Conservation (phyloP, 1,140 invertebrate genomes). For the Magallana gigas region DNA sequence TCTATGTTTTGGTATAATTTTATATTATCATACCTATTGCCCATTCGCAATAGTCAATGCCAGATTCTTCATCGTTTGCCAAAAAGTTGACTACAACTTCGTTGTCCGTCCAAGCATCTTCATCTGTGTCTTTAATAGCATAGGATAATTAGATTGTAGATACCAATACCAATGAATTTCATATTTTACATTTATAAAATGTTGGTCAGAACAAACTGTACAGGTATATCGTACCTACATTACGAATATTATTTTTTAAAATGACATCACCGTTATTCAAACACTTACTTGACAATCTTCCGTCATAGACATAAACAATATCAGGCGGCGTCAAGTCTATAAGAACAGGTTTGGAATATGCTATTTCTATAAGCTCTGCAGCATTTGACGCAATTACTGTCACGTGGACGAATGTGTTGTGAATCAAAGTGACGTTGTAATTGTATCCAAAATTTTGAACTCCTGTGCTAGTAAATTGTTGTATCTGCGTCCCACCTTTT, state of each 20-base stretch:
- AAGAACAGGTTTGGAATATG: conserved; percentile 47
- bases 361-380: conserved; percentile 54
- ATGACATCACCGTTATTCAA: no score
- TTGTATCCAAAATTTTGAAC: conserved; percentile 48
- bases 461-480: conserved; percentile 58
- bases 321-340: conserved; percentile 62
- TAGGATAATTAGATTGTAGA: no score
- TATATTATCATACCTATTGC: conserved; percentile 49
- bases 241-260: no score
- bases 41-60: conserved; percentile 60
- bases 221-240: no score
- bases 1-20: background rate
- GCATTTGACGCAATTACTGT: conserved; percentile 63
- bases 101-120: conserved; percentile 47
- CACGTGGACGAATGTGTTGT: conserved; percentile 54
- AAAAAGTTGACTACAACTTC: conserved; percentile 54
- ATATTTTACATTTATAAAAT: no score
- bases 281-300: conserved; percentile 37
- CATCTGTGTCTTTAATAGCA: conserved; percentile 43
- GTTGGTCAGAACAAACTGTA: no score
- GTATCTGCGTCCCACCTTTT: conserved; percentile 59
- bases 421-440: conserved; percentile 49
- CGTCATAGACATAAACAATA: conserved; percentile 58
- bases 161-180: no score
- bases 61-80: conserved; percentile 57